Conservation (phyloP, 2,888 invertebrate genomes). For the Cerceris ruficornis region DNA sequence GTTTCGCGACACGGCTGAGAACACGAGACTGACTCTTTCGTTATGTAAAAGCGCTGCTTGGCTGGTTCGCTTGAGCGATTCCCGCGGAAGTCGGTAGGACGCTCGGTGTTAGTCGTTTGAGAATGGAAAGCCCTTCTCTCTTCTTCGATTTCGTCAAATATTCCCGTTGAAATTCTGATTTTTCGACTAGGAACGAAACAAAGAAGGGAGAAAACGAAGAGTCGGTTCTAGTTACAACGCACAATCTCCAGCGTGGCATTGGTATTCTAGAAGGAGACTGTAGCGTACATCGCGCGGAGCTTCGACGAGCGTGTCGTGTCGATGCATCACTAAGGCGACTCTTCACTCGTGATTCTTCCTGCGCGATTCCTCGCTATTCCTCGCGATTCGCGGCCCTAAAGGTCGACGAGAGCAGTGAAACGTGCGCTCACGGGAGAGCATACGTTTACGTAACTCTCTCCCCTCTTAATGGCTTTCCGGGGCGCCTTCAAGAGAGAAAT, state of each 20-base stretch:
- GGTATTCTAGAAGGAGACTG: conserved; percentile 45
- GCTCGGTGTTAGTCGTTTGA: not conserved
- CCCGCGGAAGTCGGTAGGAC: conserved; percentile 8
- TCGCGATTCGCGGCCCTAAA: conserved; percentile 70
- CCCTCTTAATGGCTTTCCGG: conserved; percentile 1
- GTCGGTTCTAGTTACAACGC: too few species aligned
- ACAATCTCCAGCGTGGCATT: conserved; percentile 22
- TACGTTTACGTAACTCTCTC: conserved; percentile 24
- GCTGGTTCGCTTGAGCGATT: not conserved
- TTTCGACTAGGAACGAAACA: too few species aligned
- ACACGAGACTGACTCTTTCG: conserved; percentile 65
- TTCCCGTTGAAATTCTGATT: too few species aligned
- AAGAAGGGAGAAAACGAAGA: too few species aligned
- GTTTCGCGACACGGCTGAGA: conserved; percentile 62
- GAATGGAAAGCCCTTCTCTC: too few species aligned
- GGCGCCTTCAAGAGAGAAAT: too few species aligned
- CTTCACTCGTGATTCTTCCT: conserved; percentile 55
- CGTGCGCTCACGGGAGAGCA: not conserved
- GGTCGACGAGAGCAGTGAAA: conserved; percentile 62
- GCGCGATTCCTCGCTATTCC: conserved; percentile 31
- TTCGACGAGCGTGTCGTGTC: too few species aligned
- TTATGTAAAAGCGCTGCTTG: conserved; percentile 65
- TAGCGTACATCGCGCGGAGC: too few species aligned
- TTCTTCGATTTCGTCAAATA: too few species aligned
- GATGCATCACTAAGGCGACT: conserved; percentile 5